Base-by-base conservation (phyloP, 2,888 invertebrate genomes). In the Lydus trimaculatus region DNA sequence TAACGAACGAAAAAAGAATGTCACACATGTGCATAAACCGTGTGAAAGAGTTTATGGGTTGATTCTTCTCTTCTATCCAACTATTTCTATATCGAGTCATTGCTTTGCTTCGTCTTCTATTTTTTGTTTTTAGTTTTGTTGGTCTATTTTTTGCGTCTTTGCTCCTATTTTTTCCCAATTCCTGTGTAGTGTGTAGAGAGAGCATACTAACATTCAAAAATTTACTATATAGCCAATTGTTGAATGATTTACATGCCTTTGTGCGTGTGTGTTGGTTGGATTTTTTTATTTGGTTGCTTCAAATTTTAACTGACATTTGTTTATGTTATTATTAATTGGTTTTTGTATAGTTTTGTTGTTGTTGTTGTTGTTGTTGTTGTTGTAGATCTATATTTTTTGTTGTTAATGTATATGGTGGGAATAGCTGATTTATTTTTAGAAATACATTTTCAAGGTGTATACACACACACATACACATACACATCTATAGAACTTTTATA, bases 11-110 rank as follows among this genome's bases (percentile, higher is more conserved):
- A 28, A 66, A 75, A 76, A 75, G 76, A 76, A 75, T 67, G 74
- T 77, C 78, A 80, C 80, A 79, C 79, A 79, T 80, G 78, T 74
- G 71, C 70, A 74, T 72, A 70, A 71, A 79, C 75, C 80, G 80
- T 80, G 80, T 79, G 80, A 80, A 80, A 78, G 78, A 79, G 76
- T 78, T 77, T 28, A 25, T 28, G 28, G n/a, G 25, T 52, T 20
- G 7, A 52, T 25, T n/a, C 23, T 23, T 23, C 52, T 52, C 52
- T 52, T 15, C n/a, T 17, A n/a, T 1, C 39, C 20, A 52, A 48
- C 20, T 23, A 20, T 52, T 13, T 52, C 48, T 11, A 52, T 52
- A 3, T 23, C 43, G n/a, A 43, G 7, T 39, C 4, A 15, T 36
- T 36, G 8, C 36, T 3, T 15, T 39, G 2, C 6, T n/a, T 4